These are phyloP conservation scores for Tethea ocularis DNA, from an alignment of 2,888 invertebrate genomes.

Conservation along the genomic window DNA sequence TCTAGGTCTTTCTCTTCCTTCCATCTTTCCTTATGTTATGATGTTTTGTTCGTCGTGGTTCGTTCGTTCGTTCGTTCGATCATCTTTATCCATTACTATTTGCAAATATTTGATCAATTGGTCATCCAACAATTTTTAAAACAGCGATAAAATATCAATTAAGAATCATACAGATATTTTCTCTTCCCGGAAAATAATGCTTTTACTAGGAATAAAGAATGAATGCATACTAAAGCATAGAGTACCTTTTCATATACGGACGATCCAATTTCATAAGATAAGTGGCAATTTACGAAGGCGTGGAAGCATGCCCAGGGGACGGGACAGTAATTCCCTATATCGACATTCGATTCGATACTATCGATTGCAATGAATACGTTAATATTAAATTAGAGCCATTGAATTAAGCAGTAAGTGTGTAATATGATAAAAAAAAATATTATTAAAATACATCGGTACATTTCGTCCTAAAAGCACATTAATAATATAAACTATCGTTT, in stretches of 20 bases:
- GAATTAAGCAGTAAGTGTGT: background rate
- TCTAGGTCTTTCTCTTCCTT: too few species aligned
- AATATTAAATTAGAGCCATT: background rate
- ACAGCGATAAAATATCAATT: background rate
- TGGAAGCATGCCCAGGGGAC: constrained; percentile 21
- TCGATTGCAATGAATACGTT: constrained; percentile 21
- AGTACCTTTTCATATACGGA: constrained; percentile 9
- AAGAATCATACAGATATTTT: background rate
- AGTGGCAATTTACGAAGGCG: constrained; percentile 23
- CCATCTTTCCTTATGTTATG: too few species aligned
- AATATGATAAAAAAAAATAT: background rate
- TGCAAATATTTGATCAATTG: background rate
- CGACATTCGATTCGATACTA: constrained; percentile 23
- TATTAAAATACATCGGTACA: background rate
- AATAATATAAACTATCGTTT: background rate
- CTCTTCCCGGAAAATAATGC: background rate
- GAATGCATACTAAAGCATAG: constrained; percentile 8
- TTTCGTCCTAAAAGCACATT: background rate
- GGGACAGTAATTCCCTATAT: constrained; percentile 17
- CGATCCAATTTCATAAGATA: constrained; percentile 26
- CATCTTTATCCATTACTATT: background rate
- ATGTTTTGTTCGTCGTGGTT: too few species aligned
- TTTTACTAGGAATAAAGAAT: constrained; percentile 15
- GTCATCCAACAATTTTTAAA: too few species aligned
- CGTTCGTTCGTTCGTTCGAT: too few species aligned